Percentiles rank a stretch among this genome's conserved stretches.
Conservation (phyloP, 2,888 invertebrate species). For the Perithous albicinctus region DNA sequence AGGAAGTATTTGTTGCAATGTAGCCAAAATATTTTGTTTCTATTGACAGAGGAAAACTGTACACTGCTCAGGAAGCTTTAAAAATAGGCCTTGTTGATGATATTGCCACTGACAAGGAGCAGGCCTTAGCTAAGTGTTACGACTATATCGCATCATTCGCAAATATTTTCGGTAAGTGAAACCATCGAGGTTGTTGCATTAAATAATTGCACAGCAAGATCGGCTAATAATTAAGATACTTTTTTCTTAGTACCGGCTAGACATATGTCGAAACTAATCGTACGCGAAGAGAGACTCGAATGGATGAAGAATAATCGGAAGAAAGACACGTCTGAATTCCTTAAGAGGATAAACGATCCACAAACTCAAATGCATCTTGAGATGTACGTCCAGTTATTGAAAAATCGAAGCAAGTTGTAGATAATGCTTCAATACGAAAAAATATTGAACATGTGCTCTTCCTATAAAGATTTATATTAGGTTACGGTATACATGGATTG, state of each 20-base stretch:
- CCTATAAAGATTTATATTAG: background rate
- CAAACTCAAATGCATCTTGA: conserved; percentile 90
- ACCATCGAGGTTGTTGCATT: conserved; percentile 73
- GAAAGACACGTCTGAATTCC: conserved; percentile 88
- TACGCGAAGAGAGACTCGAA: conserved; percentile 82
- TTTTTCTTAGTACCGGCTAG: conserved; percentile 83
- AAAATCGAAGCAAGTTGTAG: conserved; percentile 79
- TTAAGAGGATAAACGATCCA: conserved; percentile 87
- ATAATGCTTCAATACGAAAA: background rate
- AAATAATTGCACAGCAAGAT: conserved; percentile 82
- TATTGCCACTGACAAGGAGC: conserved; percentile 88
- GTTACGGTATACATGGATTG: background rate
- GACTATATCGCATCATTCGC: conserved; percentile 89
- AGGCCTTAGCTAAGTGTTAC: conserved; percentile 89
- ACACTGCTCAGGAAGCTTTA: conserved; percentile 91
- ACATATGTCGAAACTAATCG: conserved; percentile 82
- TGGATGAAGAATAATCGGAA: conserved; percentile 87
- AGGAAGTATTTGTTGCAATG: background rate
- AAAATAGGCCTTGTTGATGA: conserved; percentile 92
- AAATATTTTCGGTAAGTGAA: conserved; percentile 86
- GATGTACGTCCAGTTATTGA: conserved; percentile 89
- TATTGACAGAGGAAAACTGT: conserved; percentile 88
- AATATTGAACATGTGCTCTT: background rate
- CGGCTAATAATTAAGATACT: background rate
- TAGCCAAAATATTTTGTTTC: background rate